Conservation (phyloP, 1,140 invertebrate species). For the Mactra quadrangularis region DNA sequence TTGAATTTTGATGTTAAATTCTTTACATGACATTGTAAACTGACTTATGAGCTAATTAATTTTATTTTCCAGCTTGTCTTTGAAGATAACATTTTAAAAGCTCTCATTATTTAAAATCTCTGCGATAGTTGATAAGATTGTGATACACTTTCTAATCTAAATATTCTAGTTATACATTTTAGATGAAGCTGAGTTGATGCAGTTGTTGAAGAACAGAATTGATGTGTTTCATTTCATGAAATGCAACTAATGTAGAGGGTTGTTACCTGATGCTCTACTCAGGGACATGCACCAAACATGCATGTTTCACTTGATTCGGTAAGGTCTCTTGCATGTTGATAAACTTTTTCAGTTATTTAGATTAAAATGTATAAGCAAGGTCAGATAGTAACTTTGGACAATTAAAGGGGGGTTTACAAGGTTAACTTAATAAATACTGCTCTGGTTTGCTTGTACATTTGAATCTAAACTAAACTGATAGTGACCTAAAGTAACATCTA, state of each 20-base stretch:
- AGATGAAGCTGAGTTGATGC: conserved; percentile 45
- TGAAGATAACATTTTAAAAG: not conserved
- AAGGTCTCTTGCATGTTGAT: conserved; percentile 52
- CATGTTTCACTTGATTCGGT: conserved; percentile 26
- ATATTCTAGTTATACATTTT: conserved; percentile 53
- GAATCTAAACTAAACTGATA: no score
- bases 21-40: not conserved
- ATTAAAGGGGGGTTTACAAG: no score
- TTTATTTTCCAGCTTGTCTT: not conserved
- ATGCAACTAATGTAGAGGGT: conserved; percentile 27
- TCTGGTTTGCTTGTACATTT: no score
- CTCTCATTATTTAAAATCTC: conserved; percentile 7
- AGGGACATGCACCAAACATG: conserved; percentile 3
- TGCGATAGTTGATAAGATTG: conserved; percentile 40
- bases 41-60: not conserved
- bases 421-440: no score
- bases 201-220: not conserved
- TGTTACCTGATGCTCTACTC: conserved; percentile 10
- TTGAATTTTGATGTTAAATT: not conserved
- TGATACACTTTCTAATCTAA: conserved; percentile 36
- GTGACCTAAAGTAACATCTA: no score
- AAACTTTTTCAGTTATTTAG: no score
- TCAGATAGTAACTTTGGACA: no score
- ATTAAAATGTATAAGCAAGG: no score
- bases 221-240: not conserved